phyloP scores from a whole-genome alignment of 2,113 vertebrate species.

The Cavia porcellus region DNA sequence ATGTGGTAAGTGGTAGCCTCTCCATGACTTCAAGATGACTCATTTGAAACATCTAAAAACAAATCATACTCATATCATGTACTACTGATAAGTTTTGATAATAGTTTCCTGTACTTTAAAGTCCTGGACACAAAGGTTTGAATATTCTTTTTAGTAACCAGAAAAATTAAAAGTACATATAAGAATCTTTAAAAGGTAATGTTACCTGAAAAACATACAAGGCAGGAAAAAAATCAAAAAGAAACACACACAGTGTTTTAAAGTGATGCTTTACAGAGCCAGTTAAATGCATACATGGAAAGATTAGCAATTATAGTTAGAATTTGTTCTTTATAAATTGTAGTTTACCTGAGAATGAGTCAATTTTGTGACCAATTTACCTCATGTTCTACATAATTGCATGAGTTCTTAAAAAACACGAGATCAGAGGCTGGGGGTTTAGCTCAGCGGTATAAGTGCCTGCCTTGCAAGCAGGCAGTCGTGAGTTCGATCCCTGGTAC shows the following conservation, averaged over 20 bases:
- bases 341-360: slow-evolving; percentile 19
- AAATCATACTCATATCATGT: slow-evolving; percentile 86
- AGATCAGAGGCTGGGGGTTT: too few relatives aligned
- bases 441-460: too few relatives aligned
- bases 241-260: neutral
- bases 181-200: slow-evolving; percentile 48
- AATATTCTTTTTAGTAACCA: slow-evolving; percentile 68
- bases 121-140: slow-evolving; percentile 83
- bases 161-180: slow-evolving; percentile 53
- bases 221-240: slow-evolving; percentile 43
- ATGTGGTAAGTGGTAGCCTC: slow-evolving; percentile 89
- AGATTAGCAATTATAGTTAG: slow-evolving; percentile 1
- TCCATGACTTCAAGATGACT: slow-evolving; percentile 89
- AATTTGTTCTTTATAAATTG: slow-evolving; percentile 53
- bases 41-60: slow-evolving; percentile 89
- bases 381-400: slow-evolving; percentile 53
- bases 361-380: slow-evolving; percentile 37
- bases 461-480: too few relatives aligned
- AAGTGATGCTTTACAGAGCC: neutral
- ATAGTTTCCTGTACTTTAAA: slow-evolving; percentile 90
- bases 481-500: too few relatives aligned
- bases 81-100: slow-evolving; percentile 84
- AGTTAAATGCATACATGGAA: neutral
- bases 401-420: neutral
- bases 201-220: slow-evolving; percentile 33